Evolutionary conservation across 1,140 invertebrate genomes (phyloP).

Genomic region (Drosophila nannoptera): DNA sequence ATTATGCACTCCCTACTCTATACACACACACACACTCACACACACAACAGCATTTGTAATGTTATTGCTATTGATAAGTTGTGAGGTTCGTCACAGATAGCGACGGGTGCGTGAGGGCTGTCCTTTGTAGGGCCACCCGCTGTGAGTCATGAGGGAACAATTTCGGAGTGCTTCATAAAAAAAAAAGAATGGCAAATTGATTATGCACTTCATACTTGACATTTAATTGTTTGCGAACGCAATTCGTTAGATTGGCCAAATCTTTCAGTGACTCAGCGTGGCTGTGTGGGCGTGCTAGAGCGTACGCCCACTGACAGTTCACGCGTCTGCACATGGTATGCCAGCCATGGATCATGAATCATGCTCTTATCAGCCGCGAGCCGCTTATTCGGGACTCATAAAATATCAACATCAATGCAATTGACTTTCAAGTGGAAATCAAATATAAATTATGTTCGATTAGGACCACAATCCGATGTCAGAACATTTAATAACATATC

Average conservation of each 20-base stretch:
- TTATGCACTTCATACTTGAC: conserved; percentile 16
- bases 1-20: neutral
- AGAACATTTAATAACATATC: no score
- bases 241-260: conserved; percentile 13
- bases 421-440: neutral
- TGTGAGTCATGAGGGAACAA: conserved; percentile 21
- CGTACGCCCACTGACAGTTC: neutral
- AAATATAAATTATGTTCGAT: neutral
- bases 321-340: neutral
- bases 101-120: no score
- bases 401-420: neutral
- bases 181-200: conserved; percentile 15
- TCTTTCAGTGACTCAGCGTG: conserved; percentile 23
- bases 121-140: neutral
- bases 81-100: no score
- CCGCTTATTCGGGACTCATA: no score
- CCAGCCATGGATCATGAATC: neutral
- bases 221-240: conserved; percentile 33
- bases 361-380: neutral
- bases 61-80: no score
- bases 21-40: neutral
- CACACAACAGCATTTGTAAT: no score
- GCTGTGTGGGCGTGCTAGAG: neutral
- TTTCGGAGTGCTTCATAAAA: conserved; percentile 15
- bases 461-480: no score